A percentile compares a stretch with the other conserved stretches of the same genome.
Evolutionary conservation across 2,113 vertebrate species (phyloP).

Genomic region (Mastomys coucha): DNA sequence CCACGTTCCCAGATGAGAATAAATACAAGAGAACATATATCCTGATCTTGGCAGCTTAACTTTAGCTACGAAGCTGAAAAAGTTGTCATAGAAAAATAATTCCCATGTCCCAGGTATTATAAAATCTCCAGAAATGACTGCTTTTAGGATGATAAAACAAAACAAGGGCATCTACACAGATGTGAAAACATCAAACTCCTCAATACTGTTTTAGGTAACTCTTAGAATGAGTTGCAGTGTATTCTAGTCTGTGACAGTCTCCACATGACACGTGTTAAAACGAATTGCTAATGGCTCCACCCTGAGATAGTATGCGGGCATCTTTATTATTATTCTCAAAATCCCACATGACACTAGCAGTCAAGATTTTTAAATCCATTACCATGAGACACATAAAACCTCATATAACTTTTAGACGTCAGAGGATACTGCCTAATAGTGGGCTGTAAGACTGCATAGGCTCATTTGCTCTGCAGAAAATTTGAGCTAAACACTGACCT

Average conservation of each 20-base stretch:
- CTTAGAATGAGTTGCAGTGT: neutral
- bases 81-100: constrained; percentile 9
- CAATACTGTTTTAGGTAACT: neutral
- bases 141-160: neutral
- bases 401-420: constrained; percentile 27
- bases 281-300: neutral
- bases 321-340: neutral
- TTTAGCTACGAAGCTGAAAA: constrained; percentile 1
- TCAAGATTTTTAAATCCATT: neutral
- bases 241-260: neutral
- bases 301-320: neutral
- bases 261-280: neutral
- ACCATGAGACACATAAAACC: neutral
- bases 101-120: neutral
- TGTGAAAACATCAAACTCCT: neutral
- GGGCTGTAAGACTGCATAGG: neutral
- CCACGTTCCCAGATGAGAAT: neutral
- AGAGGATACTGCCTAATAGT: neutral
- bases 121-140: neutral
- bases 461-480: neutral
- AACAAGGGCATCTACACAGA: neutral
- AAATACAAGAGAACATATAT: constrained; percentile 16
- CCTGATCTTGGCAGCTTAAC: neutral
- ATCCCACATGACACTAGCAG: neutral
- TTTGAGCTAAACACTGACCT: neutral